Conservation (phyloP, 2,113 vertebrate species). For the Sitta europaea region DNA sequence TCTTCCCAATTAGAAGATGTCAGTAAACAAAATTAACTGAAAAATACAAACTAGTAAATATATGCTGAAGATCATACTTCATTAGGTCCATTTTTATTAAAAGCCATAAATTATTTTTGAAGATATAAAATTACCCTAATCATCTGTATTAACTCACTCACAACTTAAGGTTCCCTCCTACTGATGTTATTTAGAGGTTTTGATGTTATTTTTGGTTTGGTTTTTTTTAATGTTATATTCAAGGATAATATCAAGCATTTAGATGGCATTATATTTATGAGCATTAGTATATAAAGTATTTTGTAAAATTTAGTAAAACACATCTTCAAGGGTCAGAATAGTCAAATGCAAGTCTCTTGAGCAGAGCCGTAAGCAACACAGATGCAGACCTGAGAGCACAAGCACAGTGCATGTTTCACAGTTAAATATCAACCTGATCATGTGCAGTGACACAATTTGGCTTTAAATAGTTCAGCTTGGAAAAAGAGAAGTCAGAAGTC, state of each 20-base stretch:
- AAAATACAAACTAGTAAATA: background rate
- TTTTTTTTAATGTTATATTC: background rate
- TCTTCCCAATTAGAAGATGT: background rate
- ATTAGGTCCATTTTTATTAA: background rate
- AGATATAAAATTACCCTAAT: background rate
- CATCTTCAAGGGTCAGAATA: background rate
- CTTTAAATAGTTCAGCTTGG: background rate
- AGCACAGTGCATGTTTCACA: background rate
- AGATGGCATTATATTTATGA: background rate
- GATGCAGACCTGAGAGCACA: background rate
- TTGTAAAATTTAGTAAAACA: background rate
- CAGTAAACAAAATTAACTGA: background rate
- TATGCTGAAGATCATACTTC: background rate
- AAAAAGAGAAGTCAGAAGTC: background rate
- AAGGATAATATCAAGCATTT: background rate
- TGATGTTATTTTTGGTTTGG: background rate
- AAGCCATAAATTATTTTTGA: background rate
- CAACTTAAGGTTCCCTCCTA: background rate
- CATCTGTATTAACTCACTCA: background rate
- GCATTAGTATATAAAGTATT: background rate
- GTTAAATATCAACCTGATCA: background rate
- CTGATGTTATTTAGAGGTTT: background rate
- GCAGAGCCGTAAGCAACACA: background rate
- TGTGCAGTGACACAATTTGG: background rate
- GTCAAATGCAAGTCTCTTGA: background rate